Evolutionary conservation across 2,888 invertebrate species (phyloP).

Genomic region (Coecobrya sp.): DNA sequence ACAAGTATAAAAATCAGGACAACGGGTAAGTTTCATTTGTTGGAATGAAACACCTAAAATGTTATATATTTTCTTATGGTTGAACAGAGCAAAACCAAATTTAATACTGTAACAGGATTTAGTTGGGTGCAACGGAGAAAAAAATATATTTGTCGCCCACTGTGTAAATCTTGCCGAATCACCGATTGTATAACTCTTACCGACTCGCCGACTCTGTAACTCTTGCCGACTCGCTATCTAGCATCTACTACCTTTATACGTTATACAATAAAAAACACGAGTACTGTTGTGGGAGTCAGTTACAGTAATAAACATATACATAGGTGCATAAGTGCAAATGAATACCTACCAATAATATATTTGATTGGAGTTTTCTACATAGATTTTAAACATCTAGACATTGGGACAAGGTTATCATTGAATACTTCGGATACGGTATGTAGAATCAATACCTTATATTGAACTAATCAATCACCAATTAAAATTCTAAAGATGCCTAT

Average conservation of each 20-base stretch:
- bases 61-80: conserved; percentile 50
- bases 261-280: no score
- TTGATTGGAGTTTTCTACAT: no score
- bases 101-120: conserved; percentile 57
- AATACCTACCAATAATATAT: no score
- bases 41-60: conserved; percentile 43
- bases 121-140: conserved; percentile 35
- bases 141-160: not conserved
- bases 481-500: no score
- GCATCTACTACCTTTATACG: not conserved
- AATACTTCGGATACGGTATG: no score
- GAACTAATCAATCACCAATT: no score
- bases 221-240: not conserved
- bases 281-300: not conserved
- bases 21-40: conserved; percentile 19
- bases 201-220: not conserved
- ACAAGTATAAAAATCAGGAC: conserved; percentile 12
- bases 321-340: no score
- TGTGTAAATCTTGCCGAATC: not conserved
- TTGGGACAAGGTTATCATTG: no score
- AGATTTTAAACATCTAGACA: no score
- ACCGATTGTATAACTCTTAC: not conserved
- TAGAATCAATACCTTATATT: no score
- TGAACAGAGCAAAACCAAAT: conserved; percentile 37
- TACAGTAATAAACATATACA: no score